phyloP scores from a whole-genome alignment of 2,113 vertebrate species.

The Silurus meridionalis region DNA sequence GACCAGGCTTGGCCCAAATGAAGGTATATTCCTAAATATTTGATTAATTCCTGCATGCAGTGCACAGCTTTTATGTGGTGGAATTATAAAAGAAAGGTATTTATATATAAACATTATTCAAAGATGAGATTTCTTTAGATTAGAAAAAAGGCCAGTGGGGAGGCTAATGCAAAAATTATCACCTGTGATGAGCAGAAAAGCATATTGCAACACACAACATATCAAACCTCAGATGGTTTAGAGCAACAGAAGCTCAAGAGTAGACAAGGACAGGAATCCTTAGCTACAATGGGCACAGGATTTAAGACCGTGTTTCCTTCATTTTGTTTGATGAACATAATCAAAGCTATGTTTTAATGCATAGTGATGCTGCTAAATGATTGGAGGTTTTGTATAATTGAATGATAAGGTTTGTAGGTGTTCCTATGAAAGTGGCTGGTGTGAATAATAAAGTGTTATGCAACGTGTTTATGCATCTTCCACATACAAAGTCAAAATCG shows the following conservation, averaged over 20 bases:
- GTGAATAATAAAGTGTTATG: no score
- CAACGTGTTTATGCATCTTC: not conserved
- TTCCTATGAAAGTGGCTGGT: no score
- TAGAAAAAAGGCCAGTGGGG: not conserved
- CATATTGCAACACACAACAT: not conserved
- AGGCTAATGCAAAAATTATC: not conserved
- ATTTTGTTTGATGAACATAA: no score
- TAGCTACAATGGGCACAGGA: no score
- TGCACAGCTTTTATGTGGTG: not conserved
- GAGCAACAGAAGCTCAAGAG: no score
- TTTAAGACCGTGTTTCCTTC: no score
- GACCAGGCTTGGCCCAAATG: not conserved
- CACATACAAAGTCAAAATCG: constrained; percentile 2
- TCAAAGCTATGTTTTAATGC: no score
- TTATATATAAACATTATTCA: not conserved
- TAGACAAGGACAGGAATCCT: no score
- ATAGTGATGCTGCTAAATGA: no score
- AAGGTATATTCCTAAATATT: not conserved
- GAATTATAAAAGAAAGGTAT: not conserved
- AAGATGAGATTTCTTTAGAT: not conserved
- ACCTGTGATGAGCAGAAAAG: not conserved
- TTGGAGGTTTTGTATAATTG: no score
- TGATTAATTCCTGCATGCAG: not conserved
- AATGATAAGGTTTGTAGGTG: no score
- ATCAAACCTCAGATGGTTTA: not conserved